These are phyloP conservation scores for Lophius americanus DNA, from an alignment of 2,797 vertebrate species.

Conservation along the genomic window DNA sequence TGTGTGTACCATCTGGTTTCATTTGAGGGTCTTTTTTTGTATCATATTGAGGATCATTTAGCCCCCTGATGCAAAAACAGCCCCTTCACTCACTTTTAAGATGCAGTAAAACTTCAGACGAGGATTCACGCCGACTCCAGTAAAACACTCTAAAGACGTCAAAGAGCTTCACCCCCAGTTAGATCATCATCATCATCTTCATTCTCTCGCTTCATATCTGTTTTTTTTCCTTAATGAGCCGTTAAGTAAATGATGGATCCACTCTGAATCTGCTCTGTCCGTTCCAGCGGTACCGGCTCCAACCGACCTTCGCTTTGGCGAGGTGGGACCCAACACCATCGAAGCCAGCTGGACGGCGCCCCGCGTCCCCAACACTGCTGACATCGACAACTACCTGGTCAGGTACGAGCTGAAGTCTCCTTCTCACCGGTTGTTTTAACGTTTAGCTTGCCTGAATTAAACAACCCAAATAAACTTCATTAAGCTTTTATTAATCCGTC, in stretches of 20 bases:
- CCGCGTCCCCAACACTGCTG: conserved; percentile 80
- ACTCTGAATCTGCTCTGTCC: conserved; percentile 15
- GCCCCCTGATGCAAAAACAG: conserved; percentile 37
- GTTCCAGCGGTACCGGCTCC: conserved; percentile 91
- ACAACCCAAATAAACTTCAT: no score
- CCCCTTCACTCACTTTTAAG: conserved; percentile 62
- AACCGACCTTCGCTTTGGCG: conserved; percentile 87
- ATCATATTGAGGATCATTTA: conserved; percentile 57
- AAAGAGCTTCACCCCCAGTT: background rate
- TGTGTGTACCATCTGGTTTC: conserved; percentile 64
- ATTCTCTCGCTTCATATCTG: background rate
- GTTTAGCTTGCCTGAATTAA: no score
- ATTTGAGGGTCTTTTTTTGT: conserved; percentile 46
- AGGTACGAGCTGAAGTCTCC: conserved; percentile 69
- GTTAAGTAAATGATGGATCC: background rate
- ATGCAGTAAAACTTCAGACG: conserved; percentile 52
- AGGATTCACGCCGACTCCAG: conserved; percentile 22
- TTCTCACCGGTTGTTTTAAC: no score
- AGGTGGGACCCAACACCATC: conserved; percentile 86
- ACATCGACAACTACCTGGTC: conserved; percentile 86
- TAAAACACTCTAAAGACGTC: conserved; percentile 4
- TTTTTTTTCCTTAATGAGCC: background rate
- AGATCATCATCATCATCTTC: background rate
- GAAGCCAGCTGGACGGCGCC: conserved; percentile 89
- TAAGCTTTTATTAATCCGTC: no score